A percentile compares a stretch with the other conserved stretches of the same genome.
Conservation (phyloP, 2,888 invertebrate genomes). For the Lasioglossum leucozonium region DNA sequence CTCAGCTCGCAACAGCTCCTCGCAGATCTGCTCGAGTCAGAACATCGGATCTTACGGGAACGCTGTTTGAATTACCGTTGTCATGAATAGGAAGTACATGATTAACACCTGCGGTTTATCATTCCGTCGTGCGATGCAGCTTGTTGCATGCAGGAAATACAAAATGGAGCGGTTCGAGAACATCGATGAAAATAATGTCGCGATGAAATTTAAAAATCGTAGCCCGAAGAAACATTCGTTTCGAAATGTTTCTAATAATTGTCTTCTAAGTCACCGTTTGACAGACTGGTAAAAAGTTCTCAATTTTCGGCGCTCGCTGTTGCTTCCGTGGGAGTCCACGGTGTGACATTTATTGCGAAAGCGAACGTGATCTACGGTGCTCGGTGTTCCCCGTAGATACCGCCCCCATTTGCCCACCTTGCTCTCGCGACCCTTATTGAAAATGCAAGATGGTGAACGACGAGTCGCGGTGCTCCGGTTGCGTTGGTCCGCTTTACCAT, state of each 20-base stretch:
- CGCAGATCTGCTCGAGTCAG: background rate
- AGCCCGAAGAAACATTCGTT: background rate
- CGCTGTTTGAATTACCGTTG: background rate
- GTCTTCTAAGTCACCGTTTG: too few relatives aligned
- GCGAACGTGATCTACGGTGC: constrained; percentile 22
- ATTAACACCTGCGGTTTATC: background rate
- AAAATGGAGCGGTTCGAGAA: background rate
- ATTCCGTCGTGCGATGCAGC: background rate
- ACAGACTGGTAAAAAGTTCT: constrained; percentile 13
- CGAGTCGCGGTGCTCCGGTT: background rate
- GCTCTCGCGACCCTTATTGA: background rate
- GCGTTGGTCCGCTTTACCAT: background rate
- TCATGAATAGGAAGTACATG: background rate
- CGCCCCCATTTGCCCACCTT: background rate
- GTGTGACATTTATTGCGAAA: constrained; percentile 32
- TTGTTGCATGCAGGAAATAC: background rate
- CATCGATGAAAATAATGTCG: background rate
- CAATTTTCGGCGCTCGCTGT: background rate
- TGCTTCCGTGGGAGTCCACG: background rate
- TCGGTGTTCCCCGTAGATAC: background rate
- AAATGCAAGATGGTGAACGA: background rate
- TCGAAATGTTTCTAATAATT: too few relatives aligned
- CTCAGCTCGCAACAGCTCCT: background rate
- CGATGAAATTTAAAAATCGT: background rate
- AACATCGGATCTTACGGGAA: background rate